Conservation (phyloP, 2,888 invertebrate genomes). For the Galerucella pusilla region DNA sequence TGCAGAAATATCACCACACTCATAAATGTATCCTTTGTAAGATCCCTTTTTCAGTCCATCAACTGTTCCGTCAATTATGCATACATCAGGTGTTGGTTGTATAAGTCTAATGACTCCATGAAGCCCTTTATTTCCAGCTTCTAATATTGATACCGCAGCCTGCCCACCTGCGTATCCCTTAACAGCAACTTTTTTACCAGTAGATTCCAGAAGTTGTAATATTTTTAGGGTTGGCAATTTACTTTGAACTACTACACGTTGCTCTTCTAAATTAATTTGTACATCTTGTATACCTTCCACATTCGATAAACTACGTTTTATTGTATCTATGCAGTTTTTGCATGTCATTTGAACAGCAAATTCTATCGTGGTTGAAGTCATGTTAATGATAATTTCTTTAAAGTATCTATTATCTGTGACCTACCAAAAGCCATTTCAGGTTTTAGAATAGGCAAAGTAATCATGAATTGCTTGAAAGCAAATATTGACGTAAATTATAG, state of each 20-base stretch:
- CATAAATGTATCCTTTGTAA: slow-evolving; percentile 73
- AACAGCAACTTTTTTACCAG: slow-evolving; percentile 80
- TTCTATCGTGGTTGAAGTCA: slow-evolving; percentile 69
- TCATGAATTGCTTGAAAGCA: not conserved
- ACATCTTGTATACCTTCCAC: slow-evolving; percentile 66
- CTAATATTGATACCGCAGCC: slow-evolving; percentile 82
- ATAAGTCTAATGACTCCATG: slow-evolving; percentile 84
- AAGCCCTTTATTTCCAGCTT: slow-evolving; percentile 63
- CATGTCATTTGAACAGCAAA: slow-evolving; percentile 75
- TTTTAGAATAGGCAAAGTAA: not conserved
- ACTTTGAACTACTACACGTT: slow-evolving; percentile 78
- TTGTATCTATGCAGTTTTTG: slow-evolving; percentile 67
- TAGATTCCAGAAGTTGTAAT: slow-evolving; percentile 66
- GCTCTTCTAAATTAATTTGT: slow-evolving; percentile 69
- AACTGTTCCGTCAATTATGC: slow-evolving; percentile 85
- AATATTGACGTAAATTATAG: too few species aligned
- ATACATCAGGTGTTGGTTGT: slow-evolving; percentile 69
- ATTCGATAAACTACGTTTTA: slow-evolving; percentile 65
- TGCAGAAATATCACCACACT: slow-evolving; percentile 78
- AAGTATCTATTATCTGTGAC: not conserved
- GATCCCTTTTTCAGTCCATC: slow-evolving; percentile 79
- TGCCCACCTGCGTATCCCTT: slow-evolving; percentile 81
- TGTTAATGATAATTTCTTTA: slow-evolving; percentile 36
- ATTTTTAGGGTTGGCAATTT: slow-evolving; percentile 71
- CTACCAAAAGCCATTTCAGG: not conserved